Percentiles rank a stretch among this genome's conserved stretches.
Conservation (phyloP, 2,888 invertebrate genomes). For the Theodoxus fluviatilis region DNA sequence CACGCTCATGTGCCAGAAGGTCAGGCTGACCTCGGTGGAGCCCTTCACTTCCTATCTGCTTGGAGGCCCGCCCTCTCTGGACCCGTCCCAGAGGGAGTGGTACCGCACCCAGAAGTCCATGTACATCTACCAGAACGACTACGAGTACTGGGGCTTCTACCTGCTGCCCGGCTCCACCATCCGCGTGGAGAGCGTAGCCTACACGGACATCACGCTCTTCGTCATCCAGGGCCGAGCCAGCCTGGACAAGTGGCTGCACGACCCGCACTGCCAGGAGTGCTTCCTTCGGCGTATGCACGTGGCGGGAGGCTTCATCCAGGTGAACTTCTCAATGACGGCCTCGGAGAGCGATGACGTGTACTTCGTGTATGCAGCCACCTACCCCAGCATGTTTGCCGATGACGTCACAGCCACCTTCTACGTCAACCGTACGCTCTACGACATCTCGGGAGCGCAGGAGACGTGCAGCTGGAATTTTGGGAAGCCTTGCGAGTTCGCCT, state of each 20-base stretch:
- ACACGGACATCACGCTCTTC: neutral
- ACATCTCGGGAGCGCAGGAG: neutral
- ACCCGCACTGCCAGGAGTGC: neutral
- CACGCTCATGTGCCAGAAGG: slow-evolving; percentile 8
- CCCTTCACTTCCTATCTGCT: neutral
- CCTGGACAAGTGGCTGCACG: neutral
- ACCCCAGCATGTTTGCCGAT: neutral
- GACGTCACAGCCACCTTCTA: neutral
- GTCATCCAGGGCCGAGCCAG: slow-evolving; percentile 1
- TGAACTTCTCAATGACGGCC: neutral
- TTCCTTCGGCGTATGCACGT: neutral
- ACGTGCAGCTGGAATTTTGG: neutral
- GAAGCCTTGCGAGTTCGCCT: neutral
- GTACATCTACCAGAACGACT: neutral
- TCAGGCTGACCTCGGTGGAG: neutral
- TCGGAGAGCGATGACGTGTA: neutral
- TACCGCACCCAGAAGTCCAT: neutral
- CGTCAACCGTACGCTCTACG: neutral
- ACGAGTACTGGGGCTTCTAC: slow-evolving; percentile 21
- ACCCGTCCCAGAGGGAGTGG: neutral
- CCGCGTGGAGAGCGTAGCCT: no score
- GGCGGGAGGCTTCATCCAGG: neutral
- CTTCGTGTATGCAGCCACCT: slow-evolving; percentile 4
- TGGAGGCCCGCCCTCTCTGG: neutral
- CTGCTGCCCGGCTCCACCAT: neutral